Evolutionary conservation across 2,797 vertebrate genomes (phyloP).

Genomic region (Hybognathus amarus): DNA sequence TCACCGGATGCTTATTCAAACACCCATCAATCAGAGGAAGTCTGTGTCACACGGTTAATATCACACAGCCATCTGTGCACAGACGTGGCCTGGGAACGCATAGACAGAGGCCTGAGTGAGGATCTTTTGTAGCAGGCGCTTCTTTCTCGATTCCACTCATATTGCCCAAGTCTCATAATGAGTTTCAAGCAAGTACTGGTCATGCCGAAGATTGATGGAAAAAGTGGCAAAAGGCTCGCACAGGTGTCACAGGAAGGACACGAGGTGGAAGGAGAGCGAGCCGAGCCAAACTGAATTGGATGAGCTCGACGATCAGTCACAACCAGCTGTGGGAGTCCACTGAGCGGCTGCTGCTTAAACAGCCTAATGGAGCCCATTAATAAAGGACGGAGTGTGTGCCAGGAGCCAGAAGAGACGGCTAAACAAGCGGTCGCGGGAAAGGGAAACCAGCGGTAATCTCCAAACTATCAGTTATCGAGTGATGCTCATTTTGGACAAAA

Average conservation of each 20-base stretch:
- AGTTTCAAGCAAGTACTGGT: slow-evolving; percentile 43
- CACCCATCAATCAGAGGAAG: slow-evolving; percentile 15
- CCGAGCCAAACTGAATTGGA: slow-evolving; percentile 60
- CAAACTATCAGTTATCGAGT: slow-evolving; percentile 27
- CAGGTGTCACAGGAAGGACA: slow-evolving; percentile 62
- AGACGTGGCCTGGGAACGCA: slow-evolving; percentile 5
- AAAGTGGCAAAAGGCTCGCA: slow-evolving; percentile 38
- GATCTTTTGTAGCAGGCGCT: background rate
- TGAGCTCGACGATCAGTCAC: slow-evolving; percentile 62
- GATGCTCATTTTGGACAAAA: slow-evolving; percentile 44
- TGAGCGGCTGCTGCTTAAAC: slow-evolving; percentile 65
- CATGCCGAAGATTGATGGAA: slow-evolving; percentile 43
- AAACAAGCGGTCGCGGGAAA: slow-evolving; percentile 44
- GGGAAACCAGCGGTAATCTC: slow-evolving; percentile 23
- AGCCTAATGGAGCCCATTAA: slow-evolving; percentile 75
- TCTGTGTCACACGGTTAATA: slow-evolving; percentile 21
- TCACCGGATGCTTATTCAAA: slow-evolving; percentile 52
- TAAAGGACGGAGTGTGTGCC: slow-evolving; percentile 66
- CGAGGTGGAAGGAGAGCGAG: slow-evolving; percentile 44
- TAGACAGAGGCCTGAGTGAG: background rate
- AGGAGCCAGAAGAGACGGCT: slow-evolving; percentile 47
- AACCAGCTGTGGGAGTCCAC: slow-evolving; percentile 63
- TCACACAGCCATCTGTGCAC: slow-evolving; percentile 44
- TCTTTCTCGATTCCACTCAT: background rate
- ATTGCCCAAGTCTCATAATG: slow-evolving; percentile 42